A percentile compares a stretch with the other conserved stretches of the same genome.
These are phyloP conservation scores for Carcinoscorpius rotundicauda DNA, from an alignment of 1,140 invertebrate genomes.

Conservation along the genomic window DNA sequence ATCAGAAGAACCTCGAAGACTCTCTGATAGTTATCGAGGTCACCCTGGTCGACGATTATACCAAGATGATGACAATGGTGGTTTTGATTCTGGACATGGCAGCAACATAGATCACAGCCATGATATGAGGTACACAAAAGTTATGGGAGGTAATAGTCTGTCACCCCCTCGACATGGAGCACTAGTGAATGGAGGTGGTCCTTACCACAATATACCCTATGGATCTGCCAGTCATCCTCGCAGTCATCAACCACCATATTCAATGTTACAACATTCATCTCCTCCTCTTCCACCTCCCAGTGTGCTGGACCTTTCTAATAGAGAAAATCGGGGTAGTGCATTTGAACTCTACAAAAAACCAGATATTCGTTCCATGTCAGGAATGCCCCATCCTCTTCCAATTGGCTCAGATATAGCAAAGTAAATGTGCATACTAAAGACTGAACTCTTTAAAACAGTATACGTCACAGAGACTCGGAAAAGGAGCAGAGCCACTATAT, in stretches of 20 bases:
- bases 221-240: slow-evolving; percentile 9
- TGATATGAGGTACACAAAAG: slow-evolving; percentile 12
- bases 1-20: not conserved
- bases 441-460: too few relatives aligned
- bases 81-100: slow-evolving; percentile 39
- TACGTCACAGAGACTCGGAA: too few relatives aligned
- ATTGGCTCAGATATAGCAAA: not conserved
- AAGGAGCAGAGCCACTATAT: too few relatives aligned
- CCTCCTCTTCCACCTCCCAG: slow-evolving; percentile 29
- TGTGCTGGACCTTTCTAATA: slow-evolving; percentile 56
- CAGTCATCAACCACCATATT: slow-evolving; percentile 12
- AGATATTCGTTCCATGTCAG: slow-evolving; percentile 18
- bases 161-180: slow-evolving; percentile 5
- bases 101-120: slow-evolving; percentile 32
- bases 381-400: not conserved
- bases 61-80: slow-evolving; percentile 26
- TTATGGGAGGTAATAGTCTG: not conserved
- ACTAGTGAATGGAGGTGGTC: slow-evolving; percentile 17
- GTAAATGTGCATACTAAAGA: not conserved
- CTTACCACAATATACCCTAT: slow-evolving; percentile 25
- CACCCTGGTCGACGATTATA: slow-evolving; percentile 8
- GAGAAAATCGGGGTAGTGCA: slow-evolving; percentile 78
- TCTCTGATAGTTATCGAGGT: not conserved
- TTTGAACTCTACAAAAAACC: slow-evolving; percentile 91
- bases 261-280: slow-evolving; percentile 14